Base-by-base conservation (phyloP, 2,113 vertebrate species). In the Eubucco bourcierii region DNA sequence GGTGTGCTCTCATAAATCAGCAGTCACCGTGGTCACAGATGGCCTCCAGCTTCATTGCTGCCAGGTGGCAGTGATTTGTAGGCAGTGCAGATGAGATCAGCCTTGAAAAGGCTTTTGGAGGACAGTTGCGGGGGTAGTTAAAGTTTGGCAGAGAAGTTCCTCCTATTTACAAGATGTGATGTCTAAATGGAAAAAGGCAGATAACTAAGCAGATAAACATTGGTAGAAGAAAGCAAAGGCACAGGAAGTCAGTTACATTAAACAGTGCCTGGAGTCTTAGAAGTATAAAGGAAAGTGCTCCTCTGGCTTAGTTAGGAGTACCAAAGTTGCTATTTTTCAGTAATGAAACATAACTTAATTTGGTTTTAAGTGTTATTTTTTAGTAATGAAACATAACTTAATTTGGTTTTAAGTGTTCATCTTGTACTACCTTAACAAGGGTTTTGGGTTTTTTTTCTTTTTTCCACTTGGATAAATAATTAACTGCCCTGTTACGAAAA, bases 1-100 rank as follows among this genome's bases (percentile, higher is more conserved):
- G 78, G 81, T 84, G 64, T 93, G 81, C 75, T 92, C 44, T 65
- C 64, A 90, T 84, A 92, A 92, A 96, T 90, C 92, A 94, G n/a
- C 44, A 88, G 66, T 93, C 90, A 77, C 64, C 86, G 80, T 84
- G 84, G 88, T 84, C 94, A 90, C 88, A 90, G 80, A 80, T 90
- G 75, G 84, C 87, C 80, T 82, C 87, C 80, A 87, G 92, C 24
- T 65, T 77, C 78, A 70, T 41, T 34, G 52, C 66, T 76, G 75
- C 63, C 59, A 90, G 74, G 55, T 81, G 78, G 84, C 71, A 87
- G 28, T 87, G 94, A 94, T 93, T 94, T 89, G 92, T 77, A 92
- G 90, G 71, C 87, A 92, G 52, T 41, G 78, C 81, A 88, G 78
- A 71, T 84, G 44, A 73, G 50, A 29, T 37, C 68, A 67, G 41